phyloP scores from a whole-genome alignment of 2,797 vertebrate species.

The Tinamus major region DNA sequence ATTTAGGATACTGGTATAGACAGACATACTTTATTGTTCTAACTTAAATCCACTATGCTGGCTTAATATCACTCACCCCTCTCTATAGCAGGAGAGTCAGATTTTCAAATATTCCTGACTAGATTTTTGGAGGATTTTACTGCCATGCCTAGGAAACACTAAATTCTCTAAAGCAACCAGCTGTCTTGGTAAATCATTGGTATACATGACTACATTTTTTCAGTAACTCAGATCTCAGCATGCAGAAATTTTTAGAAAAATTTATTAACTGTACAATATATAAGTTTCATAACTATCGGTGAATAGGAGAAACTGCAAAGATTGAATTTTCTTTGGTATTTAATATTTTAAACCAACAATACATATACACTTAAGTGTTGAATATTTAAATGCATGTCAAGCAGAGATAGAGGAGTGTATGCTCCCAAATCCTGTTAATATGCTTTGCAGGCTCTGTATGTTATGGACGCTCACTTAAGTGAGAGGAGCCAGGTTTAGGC shows the following conservation, averaged over 20 bases:
- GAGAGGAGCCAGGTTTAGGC: not conserved
- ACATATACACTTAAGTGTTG: not conserved
- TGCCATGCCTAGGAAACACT: rapidly evolving
- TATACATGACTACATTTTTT: not conserved
- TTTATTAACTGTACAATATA: not conserved
- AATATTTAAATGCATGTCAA: not conserved
- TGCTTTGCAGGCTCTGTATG: rapidly evolving
- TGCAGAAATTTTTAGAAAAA: not conserved
- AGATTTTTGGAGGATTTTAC: not conserved
- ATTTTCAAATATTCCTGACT: not conserved
- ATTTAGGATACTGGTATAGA: not conserved
- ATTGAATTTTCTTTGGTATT: not conserved
- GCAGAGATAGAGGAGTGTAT: not conserved
- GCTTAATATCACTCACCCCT: not conserved
- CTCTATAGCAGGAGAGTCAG: not conserved
- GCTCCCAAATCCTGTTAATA: rapidly evolving
- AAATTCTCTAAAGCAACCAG: not conserved
- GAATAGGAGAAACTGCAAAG: not conserved
- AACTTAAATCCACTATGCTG: not conserved
- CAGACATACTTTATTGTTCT: not conserved
- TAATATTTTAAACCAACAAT: not conserved
- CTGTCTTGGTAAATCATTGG: not conserved
- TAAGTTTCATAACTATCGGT: not conserved
- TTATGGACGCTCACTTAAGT: not conserved
- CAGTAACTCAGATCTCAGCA: not conserved